Percentiles rank a stretch among this genome's conserved stretches.
Conservation (phyloP, 2,888 invertebrate species). For the Macropis europaea region DNA sequence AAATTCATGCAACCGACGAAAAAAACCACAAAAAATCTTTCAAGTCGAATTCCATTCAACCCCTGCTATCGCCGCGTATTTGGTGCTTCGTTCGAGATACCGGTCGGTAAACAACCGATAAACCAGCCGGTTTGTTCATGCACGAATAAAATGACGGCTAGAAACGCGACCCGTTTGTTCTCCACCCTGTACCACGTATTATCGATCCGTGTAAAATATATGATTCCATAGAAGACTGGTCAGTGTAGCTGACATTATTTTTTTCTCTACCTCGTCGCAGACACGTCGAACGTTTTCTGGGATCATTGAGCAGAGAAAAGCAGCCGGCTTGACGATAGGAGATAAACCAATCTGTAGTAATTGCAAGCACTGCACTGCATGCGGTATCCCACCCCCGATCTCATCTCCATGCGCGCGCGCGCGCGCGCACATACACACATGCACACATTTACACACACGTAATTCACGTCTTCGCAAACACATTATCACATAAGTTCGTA, state of each 20-base stretch:
- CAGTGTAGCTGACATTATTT: neutral
- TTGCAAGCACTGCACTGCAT: conserved; percentile 36
- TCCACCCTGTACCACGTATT: conserved; percentile 39
- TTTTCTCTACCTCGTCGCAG: conserved; percentile 10
- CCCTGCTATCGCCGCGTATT: conserved; percentile 17
- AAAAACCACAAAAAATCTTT: too few species aligned
- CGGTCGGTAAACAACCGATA: conserved; percentile 27
- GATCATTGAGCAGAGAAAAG: conserved; percentile 58
- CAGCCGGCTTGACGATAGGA: conserved; percentile 40
- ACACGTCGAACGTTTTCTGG: conserved; percentile 31
- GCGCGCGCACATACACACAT: neutral
- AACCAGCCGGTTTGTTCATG: conserved; percentile 22
- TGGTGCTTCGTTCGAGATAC: conserved; percentile 23
- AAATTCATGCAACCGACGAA: too few species aligned
- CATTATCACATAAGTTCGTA: conserved; percentile 27
- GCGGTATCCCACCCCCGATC: conserved; percentile 34
- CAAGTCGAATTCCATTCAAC: conserved; percentile 22
- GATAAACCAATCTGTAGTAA: conserved; percentile 53
- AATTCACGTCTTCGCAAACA: neutral
- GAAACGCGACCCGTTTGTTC: conserved; percentile 31
- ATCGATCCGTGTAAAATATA: conserved; percentile 33
- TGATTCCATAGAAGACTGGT: conserved; percentile 12
- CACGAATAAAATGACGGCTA: conserved; percentile 35
- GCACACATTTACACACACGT: neutral
- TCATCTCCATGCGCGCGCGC: conserved; percentile 12